Conservation (phyloP, 2,113 vertebrate genomes). For the Plotosus lineatus region DNA sequence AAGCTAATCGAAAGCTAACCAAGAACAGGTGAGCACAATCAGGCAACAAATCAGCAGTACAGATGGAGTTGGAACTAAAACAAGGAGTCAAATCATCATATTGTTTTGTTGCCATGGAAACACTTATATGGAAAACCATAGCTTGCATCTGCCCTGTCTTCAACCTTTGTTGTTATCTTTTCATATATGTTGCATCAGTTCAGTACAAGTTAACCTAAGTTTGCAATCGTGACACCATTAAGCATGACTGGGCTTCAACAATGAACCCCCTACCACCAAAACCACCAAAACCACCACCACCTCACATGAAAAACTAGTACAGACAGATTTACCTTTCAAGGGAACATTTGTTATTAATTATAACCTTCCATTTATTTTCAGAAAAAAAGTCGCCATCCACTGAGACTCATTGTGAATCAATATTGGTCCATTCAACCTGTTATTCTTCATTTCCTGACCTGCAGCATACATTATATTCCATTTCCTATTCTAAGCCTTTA, state of each 20-base stretch:
- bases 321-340: neutral
- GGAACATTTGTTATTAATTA: neutral
- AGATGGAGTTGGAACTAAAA: neutral
- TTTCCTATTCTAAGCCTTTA: neutral
- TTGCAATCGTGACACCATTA: neutral
- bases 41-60: neutral
- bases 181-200: neutral
- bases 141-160: neutral
- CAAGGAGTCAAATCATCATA: neutral
- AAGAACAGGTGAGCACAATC: neutral
- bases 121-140: neutral
- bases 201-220: neutral
- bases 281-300: no score
- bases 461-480: neutral
- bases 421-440: neutral
- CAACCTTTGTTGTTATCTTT: neutral
- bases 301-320: neutral
- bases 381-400: neutral
- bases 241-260: neutral
- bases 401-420: constrained; percentile 24
- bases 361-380: neutral
- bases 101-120: neutral
- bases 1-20: neutral
- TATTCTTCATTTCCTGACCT: constrained; percentile 1
- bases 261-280: no score